Evolutionary conservation across 2,797 vertebrate genomes (phyloP), one percentile per base, ranked within the genome.

Genomic region (Typhlichthys subterraneus): DNA sequence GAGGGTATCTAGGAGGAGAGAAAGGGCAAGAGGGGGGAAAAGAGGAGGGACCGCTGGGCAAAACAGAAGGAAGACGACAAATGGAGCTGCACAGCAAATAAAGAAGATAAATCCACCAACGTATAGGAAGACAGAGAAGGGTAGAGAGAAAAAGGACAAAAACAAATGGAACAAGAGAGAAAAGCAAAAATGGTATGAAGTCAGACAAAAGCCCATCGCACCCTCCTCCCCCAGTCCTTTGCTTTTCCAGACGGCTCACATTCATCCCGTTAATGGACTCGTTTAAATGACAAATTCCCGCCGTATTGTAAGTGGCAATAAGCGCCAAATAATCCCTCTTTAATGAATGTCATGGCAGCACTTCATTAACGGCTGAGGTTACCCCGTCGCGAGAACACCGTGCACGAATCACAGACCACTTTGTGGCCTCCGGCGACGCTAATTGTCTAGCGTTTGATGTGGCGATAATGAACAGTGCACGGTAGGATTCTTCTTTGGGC

Each of bases 331-430:
- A 86, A 89, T 88, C 86, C 76, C 59, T 75, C 81, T 83, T 85
- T 89, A 88, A 91, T 91, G 85, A 91, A 89, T 84, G 83, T 87
- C 86, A 83, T 51, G 59, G 77, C 47, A 15, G 81, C 83, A 86
- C 75, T 88, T 92, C 87, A 90, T 91, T 91, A 91, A 85, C 82
- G 75, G 45, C 58, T 70, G 63, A 87, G 82, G 85, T 85, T 82
- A 75, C 72, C 53, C 72, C 54, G 72, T 65, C 33, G 33, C 61
- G 76, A 29, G 75, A 64, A 62, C 53, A 69, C 64, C 14, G 50
- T 10, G n/a, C 6, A 47, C 70, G 72, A 85, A 78, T 82, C 78
- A 64, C 29, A 61, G 58, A 72, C 75, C 47, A 63, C 80, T 80
- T 72, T 71, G 70, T 61, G 63, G 47, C 72, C 82, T 67, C 62